phyloP scores from a whole-genome alignment of 1,140 invertebrate genomes.

The Ceratina australensis region DNA sequence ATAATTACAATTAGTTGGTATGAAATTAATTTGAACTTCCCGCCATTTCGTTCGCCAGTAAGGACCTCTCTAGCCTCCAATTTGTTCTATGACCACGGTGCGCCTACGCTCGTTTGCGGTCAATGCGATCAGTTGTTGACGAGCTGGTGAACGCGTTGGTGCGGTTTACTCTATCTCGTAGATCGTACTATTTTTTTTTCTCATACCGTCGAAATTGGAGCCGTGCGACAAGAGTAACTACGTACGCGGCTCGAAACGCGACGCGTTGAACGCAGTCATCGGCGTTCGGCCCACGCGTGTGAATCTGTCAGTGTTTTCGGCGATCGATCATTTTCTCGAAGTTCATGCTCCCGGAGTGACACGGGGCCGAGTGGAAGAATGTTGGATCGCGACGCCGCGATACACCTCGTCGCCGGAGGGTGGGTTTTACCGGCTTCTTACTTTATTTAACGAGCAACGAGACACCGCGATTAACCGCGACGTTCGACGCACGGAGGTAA shows the following conservation, averaged over 20 bases:
- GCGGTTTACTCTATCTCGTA: neutral
- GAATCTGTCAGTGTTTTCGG: neutral
- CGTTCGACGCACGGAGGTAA: neutral
- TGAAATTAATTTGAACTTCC: neutral
- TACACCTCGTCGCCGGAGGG: slow-evolving; percentile 93
- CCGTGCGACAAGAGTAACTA: neutral
- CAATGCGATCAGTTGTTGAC: slow-evolving; percentile 59
- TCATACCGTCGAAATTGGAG: neutral
- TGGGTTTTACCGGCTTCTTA: slow-evolving; percentile 79
- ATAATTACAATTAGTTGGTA: no score
- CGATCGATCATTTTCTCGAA: slow-evolving; percentile 9
- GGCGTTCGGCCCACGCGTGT: neutral
- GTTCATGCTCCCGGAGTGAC: slow-evolving; percentile 53
- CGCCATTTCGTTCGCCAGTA: neutral
- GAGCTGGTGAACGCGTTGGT: slow-evolving; percentile 17
- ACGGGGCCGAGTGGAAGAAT: slow-evolving; percentile 74
- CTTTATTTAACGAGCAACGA: slow-evolving; percentile 10
- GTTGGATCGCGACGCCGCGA: slow-evolving; percentile 89
- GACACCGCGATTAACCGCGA: no score
- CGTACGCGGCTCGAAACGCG: neutral
- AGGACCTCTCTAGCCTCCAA: neutral
- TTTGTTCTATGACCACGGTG: neutral
- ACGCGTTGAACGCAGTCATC: neutral
- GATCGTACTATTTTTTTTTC: neutral
- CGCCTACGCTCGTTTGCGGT: slow-evolving; percentile 9